These are phyloP conservation scores for Stomatorhinus ivindoensis DNA, from an alignment of 2,113 vertebrate species.

Conservation along the genomic window DNA sequence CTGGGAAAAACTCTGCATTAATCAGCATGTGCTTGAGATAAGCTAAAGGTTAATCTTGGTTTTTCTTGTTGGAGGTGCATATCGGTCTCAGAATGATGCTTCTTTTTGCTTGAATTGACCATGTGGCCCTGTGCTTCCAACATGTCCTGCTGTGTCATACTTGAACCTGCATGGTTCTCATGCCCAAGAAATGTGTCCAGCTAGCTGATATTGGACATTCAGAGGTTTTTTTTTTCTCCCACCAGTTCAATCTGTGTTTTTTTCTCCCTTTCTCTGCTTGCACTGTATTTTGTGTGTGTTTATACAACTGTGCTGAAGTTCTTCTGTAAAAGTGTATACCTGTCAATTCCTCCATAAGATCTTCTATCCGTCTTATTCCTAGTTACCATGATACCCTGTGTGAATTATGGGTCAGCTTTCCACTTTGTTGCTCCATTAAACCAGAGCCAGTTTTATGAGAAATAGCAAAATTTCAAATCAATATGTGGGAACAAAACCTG, in stretches of 20 bases:
- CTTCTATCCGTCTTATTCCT: neutral
- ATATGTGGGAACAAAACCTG: neutral
- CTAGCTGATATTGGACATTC: neutral
- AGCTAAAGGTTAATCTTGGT: neutral
- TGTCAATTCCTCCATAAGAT: neutral
- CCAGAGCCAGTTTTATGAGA: neutral
- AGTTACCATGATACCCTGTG: neutral
- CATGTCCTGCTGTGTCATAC: neutral
- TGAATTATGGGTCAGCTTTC: neutral
- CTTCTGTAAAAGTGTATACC: neutral
- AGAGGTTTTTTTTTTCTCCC: neutral
- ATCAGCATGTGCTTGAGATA: neutral
- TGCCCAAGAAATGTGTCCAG: neutral
- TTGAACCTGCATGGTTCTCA: neutral
- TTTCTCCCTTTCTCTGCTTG: neutral
- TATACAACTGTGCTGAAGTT: neutral
- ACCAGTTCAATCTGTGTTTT: neutral
- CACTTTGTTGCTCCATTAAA: neutral
- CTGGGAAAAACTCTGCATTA: neutral
- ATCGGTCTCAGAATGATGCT: neutral
- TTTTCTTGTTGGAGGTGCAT: neutral
- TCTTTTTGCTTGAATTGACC: neutral
- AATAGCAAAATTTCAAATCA: neutral
- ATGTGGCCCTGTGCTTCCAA: neutral
- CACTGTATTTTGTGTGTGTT: neutral